Evolutionary conservation across 1,140 invertebrate genomes (phyloP), one percentile per base, ranked within the genome.

Genomic region (Meloidogyne exigua): DNA sequence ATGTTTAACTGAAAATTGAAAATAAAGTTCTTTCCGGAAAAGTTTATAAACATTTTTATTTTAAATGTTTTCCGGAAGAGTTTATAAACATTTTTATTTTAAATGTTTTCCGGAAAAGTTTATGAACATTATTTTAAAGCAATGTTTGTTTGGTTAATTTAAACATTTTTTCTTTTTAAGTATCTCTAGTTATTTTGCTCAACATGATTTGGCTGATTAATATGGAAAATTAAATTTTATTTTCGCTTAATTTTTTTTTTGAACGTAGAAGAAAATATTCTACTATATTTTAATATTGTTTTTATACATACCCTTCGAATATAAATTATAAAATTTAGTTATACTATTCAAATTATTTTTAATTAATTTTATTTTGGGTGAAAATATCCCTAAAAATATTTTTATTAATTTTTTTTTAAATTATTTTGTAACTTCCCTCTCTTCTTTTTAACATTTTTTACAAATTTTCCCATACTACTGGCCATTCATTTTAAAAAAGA

Each of bases 171-270:
- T n/a, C 49, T n/a, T 57, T 39, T 57, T 0, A 18, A 57, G 49
- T 10, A 77, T 81, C 44, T 76, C 79, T 13, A 36, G 69, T 36
- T 81, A 82, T 42, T 81, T 81, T 62, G 66, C 36, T 26, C 79
- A 81, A 66, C 32, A 39, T 39, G 79, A 81, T 69, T 44, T 81
- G 18, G 80, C 76, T 49, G 79, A 81, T 36, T 36, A 75, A 15
- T 36, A 15, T 25, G 42, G 26, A 64, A n/a, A 23, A 42, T 1
- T 18, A 21, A n/a, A n/a, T n/a, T n/a, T n/a, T 57, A n/a, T 18
- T 57, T 57, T 57, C 49, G n/a, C 49, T 49, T 49, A 4, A 49
- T 18, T 13, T n/a, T n/a, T n/a, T 57, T 57, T 39, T 39, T 39
- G 36, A 39, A 39, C 4, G 36, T 39, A 39, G 36, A 39, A 39